Percentiles rank a stretch among this genome's conserved stretches.
Evolutionary conservation across 2,113 vertebrate species (phyloP).

Genomic region (Mesitornis unicolor): DNA sequence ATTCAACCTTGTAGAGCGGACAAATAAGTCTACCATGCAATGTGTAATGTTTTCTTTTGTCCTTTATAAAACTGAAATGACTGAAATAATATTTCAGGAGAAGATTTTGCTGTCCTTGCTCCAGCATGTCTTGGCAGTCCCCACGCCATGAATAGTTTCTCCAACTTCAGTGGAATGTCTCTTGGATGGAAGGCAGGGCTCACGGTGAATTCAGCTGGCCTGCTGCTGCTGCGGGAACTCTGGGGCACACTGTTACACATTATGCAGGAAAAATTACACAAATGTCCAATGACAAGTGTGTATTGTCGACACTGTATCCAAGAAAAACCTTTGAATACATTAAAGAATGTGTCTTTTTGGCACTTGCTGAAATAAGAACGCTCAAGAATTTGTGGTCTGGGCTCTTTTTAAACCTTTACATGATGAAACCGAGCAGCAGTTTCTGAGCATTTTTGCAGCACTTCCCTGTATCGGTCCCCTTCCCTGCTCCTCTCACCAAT

Average conservation of each 20-base stretch:
- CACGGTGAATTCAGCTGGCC: conserved; percentile 6
- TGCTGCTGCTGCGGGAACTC: conserved; percentile 27
- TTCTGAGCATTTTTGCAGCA: conserved; percentile 12
- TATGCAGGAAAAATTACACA: conserved; percentile 22
- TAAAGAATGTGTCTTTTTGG: neutral
- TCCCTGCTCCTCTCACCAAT: neutral
- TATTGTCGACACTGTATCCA: neutral
- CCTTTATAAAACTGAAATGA: neutral
- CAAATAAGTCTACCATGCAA: neutral
- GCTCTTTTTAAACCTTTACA: neutral
- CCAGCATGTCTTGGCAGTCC: conserved; percentile 46
- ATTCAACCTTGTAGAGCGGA: neutral
- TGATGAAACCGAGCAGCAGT: neutral
- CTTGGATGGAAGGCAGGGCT: conserved; percentile 31
- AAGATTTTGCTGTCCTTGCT: conserved; percentile 29
- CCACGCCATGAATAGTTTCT: neutral
- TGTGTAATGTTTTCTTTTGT: neutral
- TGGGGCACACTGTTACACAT: neutral
- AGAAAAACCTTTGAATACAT: neutral
- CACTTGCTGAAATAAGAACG: conserved; percentile 1
- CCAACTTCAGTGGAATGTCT: conserved; percentile 29
- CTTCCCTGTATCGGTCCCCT: neutral
- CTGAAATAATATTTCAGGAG: conserved; percentile 6
- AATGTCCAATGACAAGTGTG: neutral
- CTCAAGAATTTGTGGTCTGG: neutral